Percentiles rank a stretch among this genome's conserved stretches.
Evolutionary conservation across 2,797 vertebrate species (phyloP).

Genomic region (Platyrinchus mystaceus): DNA sequence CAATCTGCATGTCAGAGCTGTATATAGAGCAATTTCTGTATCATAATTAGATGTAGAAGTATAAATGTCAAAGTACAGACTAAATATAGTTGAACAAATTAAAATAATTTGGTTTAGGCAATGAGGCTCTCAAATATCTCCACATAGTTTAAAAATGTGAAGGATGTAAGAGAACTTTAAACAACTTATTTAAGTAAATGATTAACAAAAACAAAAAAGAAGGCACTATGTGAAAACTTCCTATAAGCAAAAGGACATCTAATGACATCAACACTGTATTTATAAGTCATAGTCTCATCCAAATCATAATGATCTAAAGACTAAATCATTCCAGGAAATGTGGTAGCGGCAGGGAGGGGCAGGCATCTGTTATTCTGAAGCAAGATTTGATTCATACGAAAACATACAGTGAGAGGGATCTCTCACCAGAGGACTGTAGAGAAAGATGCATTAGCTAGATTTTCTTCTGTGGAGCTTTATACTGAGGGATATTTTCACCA

Average conservation of each 20-base stretch:
- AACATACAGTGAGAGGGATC: not conserved
- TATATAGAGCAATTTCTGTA: not conserved
- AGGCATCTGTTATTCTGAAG: not conserved
- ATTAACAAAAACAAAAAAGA: not conserved
- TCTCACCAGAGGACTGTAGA: not conserved
- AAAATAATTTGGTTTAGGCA: not conserved
- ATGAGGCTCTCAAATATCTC: not conserved
- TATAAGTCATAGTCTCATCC: not conserved
- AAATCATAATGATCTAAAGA: not conserved
- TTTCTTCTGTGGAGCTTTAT: not conserved
- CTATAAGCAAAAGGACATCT: not conserved
- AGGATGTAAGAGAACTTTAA: not conserved
- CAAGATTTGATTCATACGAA: not conserved
- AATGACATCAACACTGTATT: not conserved
- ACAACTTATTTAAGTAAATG: not conserved
- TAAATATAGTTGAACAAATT: not conserved
- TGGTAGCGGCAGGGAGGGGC: fast-evolving
- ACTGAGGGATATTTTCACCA: not conserved
- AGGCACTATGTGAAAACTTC: not conserved
- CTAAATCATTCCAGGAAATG: not conserved
- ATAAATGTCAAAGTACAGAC: not conserved
- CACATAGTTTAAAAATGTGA: not conserved
- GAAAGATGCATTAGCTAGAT: not conserved
- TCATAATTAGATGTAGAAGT: not conserved
- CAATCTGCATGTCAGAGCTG: not conserved